Percentiles rank a stretch among this genome's conserved stretches.
phyloP scores from a whole-genome alignment of 2,797 vertebrate genomes.

The Coilia nasus region DNA sequence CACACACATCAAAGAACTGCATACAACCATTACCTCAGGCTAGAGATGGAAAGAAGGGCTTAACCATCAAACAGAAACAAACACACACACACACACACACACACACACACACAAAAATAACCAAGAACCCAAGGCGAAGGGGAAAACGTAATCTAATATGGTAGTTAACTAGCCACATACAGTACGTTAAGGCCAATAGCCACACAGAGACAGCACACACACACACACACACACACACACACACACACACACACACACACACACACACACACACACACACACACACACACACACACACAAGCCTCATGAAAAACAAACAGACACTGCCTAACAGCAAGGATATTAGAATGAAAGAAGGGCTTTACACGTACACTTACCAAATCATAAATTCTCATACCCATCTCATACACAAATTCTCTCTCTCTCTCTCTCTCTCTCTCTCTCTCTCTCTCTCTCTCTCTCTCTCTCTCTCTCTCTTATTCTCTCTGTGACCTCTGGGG shows the following conservation, averaged over 20 bases:
- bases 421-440: too few relatives aligned
- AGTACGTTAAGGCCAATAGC: neutral
- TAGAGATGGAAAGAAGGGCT: slow-evolving; percentile 21
- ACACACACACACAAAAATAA: neutral
- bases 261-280: neutral
- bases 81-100: slow-evolving; percentile 7
- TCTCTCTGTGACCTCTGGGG: neutral
- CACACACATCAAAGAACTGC: slow-evolving; percentile 14
- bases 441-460: too few relatives aligned
- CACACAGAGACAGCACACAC: slow-evolving; percentile 19
- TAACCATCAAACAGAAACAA: slow-evolving; percentile 7
- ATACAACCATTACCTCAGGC: slow-evolving; percentile 6
- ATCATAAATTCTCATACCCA: neutral
- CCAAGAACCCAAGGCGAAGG: neutral
- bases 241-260: neutral
- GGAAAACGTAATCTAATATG: slow-evolving; percentile 1
- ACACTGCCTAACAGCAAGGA: neutral
- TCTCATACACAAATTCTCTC: too few relatives aligned
- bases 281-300: neutral
- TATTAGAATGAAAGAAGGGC: slow-evolving; percentile 13
- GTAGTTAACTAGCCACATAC: neutral
- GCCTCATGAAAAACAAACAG: neutral
- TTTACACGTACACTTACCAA: neutral
- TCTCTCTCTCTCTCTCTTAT: too few relatives aligned
- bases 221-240: neutral